Percentiles rank a stretch among this genome's conserved stretches.
Evolutionary conservation across 1,140 invertebrate species (phyloP).

Genomic region (Pseudomyrmex concolor): DNA sequence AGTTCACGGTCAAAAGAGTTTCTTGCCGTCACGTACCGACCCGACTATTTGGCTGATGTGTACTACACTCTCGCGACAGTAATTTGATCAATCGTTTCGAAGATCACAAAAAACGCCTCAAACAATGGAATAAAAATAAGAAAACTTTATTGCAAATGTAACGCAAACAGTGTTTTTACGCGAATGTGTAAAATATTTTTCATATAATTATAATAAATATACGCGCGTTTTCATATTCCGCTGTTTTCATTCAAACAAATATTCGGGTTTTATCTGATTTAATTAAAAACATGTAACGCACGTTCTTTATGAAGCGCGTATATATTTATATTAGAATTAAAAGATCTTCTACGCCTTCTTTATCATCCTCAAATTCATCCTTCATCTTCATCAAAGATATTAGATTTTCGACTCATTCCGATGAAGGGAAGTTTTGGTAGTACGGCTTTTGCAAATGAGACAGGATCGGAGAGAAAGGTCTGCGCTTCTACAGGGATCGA

Average conservation of each 20-base stretch:
- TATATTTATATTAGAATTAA: too few relatives aligned
- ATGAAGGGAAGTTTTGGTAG: conserved; percentile 53
- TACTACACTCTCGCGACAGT: background rate
- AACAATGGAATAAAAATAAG: background rate
- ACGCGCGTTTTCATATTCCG: too few relatives aligned
- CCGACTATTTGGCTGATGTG: background rate
- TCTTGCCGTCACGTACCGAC: conserved; percentile 6
- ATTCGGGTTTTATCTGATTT: too few relatives aligned
- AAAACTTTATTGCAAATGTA: too few relatives aligned
- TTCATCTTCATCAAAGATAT: too few relatives aligned
- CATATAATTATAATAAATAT: too few relatives aligned
- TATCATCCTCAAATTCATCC: conserved; percentile 30
- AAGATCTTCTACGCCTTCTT: background rate
- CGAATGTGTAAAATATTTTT: too few relatives aligned
- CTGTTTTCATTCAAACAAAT: too few relatives aligned
- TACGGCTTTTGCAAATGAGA: conserved; percentile 44
- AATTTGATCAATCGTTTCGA: conserved; percentile 22
- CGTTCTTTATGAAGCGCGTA: too few relatives aligned
- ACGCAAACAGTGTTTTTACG: too few relatives aligned
- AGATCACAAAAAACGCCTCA: background rate
- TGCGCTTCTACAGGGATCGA: conserved; percentile 51
- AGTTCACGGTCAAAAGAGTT: conserved; percentile 26
- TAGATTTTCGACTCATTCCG: conserved; percentile 57
- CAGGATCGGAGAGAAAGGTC: conserved; percentile 40
- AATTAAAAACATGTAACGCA: too few relatives aligned